Base-by-base conservation (phyloP, 2,888 invertebrate genomes). In the Tiliacea aurago region DNA sequence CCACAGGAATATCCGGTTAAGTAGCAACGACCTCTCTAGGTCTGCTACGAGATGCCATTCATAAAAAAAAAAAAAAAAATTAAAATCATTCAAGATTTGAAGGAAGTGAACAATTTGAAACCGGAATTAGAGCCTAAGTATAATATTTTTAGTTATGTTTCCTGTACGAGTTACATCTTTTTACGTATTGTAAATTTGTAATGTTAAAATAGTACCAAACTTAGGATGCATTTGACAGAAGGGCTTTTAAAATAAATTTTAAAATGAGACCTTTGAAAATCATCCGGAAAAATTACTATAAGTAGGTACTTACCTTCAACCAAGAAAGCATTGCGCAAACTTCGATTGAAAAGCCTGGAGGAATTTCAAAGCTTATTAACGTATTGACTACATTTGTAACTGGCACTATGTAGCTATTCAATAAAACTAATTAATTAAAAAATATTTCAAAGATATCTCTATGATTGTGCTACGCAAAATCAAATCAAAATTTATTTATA, bases 401-500 rank as follows among this genome's bases (percentile, higher is more conserved):
- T 20, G 20, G 1, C 15, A 18, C 11, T 41, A n/a, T 4, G 11
- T 7, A 49, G 5, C 9, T 15, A 20, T 53, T 18, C 15, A 23
- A 37, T 15, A n/a, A 10, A 69, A n/a, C n/a, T n/a, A 28, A 61
- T n/a, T 55, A 73, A 73, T 73, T 45, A 28, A 47, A 47, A n/a
- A 13, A 56, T 55, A 73, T 41, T 56, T 51, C 20, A 72, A 4
- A n/a, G n/a, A 49, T 71, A 71, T 13, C 15, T 62, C 0, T 4
- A 28, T 53, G 64, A 51, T 58, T 59, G 10, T 28, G 28, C 67
- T 62, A 75, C 18, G 59, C 62, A 71, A 76, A n/a, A n/a, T n/a
- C n/a, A n/a, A n/a, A n/a, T n/a, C n/a, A n/a, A n/a, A n/a, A n/a
- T n/a, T n/a, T n/a, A n/a, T n/a, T n/a, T n/a, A n/a, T n/a, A n/a